phyloP scores from a whole-genome alignment of 2,113 vertebrate genomes.

The Siniperca knerii region DNA sequence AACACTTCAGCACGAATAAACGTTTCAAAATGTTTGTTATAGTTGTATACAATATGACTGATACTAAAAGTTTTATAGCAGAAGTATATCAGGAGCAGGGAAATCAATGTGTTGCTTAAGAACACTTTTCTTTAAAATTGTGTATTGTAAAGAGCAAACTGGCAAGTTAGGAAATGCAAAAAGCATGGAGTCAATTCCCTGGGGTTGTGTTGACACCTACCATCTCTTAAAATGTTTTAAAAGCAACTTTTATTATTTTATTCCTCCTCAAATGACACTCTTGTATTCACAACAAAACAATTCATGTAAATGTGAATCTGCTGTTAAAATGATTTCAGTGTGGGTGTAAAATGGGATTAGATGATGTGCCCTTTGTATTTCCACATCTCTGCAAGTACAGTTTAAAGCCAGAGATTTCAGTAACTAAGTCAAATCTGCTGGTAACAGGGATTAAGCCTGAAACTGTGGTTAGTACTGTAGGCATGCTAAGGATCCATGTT shows the following conservation, averaged over 20 bases:
- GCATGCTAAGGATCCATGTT: not conserved
- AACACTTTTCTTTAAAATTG: not conserved
- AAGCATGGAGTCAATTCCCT: no score
- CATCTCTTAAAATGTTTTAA: no score
- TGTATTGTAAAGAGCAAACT: no score
- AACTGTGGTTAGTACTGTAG: not conserved
- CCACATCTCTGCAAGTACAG: not conserved
- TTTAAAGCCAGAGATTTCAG: not conserved
- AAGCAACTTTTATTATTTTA: no score
- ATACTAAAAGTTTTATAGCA: not conserved
- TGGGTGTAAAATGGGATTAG: slow-evolving; percentile 7
- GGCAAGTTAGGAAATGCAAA: no score
- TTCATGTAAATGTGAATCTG: slow-evolving; percentile 2
- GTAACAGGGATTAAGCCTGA: not conserved
- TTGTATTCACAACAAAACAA: not conserved
- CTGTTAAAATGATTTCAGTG: slow-evolving; percentile 1
- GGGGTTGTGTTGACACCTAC: no score
- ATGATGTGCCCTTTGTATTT: slow-evolving; percentile 30
- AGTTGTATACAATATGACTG: not conserved
- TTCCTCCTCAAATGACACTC: no score
- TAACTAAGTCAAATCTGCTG: not conserved
- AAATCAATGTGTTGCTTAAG: not conserved
- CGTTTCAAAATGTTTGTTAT: not conserved
- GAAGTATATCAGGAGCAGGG: not conserved
- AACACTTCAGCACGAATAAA: not conserved